Percentiles rank a stretch among this genome's conserved stretches.
phyloP scores from a whole-genome alignment of 2,888 invertebrate genomes.

The Corythucha ciliata region DNA sequence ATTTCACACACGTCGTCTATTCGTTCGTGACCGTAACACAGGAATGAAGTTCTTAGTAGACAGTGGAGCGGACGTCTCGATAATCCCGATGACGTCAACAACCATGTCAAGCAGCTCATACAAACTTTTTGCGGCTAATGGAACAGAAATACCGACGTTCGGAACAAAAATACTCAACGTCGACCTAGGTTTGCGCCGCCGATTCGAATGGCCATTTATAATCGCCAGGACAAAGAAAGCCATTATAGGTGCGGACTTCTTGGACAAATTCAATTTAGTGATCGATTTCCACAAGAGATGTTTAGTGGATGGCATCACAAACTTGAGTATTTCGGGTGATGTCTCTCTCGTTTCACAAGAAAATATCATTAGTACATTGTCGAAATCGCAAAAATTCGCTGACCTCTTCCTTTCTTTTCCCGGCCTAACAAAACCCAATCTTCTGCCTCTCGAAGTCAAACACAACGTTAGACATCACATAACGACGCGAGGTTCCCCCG shows the following conservation, averaged over 20 bases:
- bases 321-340: conserved; percentile 1
- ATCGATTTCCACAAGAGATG: conserved; percentile 11
- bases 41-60: conserved; percentile 20
- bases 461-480: conserved; percentile 31
- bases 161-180: conserved; percentile 23
- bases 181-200: conserved; percentile 27
- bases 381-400: conserved; percentile 2
- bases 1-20: conserved; percentile 5
- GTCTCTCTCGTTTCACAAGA: neutral
- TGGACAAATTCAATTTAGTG: conserved; percentile 7
- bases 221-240: conserved; percentile 10
- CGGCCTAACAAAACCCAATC: conserved; percentile 2
- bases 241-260: conserved; percentile 31
- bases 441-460: neutral
- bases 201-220: conserved; percentile 22
- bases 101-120: conserved; percentile 2
- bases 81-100: conserved; percentile 9
- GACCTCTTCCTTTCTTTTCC: conserved; percentile 2
- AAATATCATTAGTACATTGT: neutral
- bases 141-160: conserved; percentile 29
- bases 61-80: conserved; percentile 27
- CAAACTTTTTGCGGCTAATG: conserved; percentile 34
- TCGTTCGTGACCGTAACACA: conserved; percentile 4
- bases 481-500: conserved; percentile 38
- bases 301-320: conserved; percentile 10